Base-by-base conservation (phyloP, 1,140 invertebrate species). In the Drosophila nigromelanica region DNA sequence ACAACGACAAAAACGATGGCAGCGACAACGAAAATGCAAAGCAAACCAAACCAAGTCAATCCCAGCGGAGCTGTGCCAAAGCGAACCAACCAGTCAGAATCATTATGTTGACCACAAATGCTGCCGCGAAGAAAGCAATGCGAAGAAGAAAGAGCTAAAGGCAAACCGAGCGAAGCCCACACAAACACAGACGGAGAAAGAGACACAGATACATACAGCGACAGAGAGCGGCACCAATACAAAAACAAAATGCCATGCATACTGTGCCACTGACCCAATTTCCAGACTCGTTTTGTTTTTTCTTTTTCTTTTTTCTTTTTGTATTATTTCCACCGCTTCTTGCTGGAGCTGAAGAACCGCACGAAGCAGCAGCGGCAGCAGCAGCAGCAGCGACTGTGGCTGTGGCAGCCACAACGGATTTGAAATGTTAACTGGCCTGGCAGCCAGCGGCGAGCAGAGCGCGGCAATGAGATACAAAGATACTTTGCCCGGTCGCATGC, bases 221-320 rank as follows among this genome's bases (percentile, higher is more conserved):
- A 64, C 61, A 76, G 30, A 37, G 61, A 56, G 35, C 48, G 58
- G 47, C 47, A 64, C 78, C 68, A 42, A 71, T 59, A 83, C 73
- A 71, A 39, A 55, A 52, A 73, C 80, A 86, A 64, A 78, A 87
- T 86, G 76, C 78, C 83, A 83, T 89, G 85, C 83, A 87, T 87
- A 80, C 78, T 90, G 89, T 90, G 83, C 89, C 89, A 90, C 89
- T 90, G 89, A 90, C 89, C 89, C 78, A 90, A 79, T 90, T 89
- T 87, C 73, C 81, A 85, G 76, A 87, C 83, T 87, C 76, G 83
- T 87, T 80, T 80, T 35, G 21, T 27, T 35, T 35, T 35, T 35
- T 35, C 33, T 35, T 35, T 10, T 33, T 6, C 30, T 33, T 33
- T 2, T 33, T 8, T 30, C 4, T 33, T 8, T 33, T 33, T 8